Percentiles rank a stretch among this genome's conserved stretches.
These are phyloP conservation scores for Melanotaenia duboulayi DNA, from an alignment of 2,113 vertebrate species.

Conservation along the genomic window DNA sequence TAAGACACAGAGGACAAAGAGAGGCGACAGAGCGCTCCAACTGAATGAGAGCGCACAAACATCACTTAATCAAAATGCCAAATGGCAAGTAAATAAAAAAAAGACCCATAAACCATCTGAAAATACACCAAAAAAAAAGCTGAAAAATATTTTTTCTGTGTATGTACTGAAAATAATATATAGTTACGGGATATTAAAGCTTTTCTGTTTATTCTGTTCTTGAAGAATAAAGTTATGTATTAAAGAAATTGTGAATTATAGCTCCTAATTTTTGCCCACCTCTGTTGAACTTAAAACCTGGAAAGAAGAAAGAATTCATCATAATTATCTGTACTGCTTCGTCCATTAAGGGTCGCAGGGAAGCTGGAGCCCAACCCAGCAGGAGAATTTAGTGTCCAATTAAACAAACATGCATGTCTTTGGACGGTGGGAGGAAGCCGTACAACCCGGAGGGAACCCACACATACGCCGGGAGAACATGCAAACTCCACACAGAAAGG, in stretches of 20 bases:
- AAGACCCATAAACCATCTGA: conserved; percentile 56
- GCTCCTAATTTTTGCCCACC: not conserved
- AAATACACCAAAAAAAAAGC: conserved; percentile 67
- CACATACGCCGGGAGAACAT: too few relatives aligned
- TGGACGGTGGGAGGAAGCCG: too few relatives aligned
- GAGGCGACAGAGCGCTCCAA: conserved; percentile 35
- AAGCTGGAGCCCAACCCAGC: too few relatives aligned
- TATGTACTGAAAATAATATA: conserved; percentile 84
- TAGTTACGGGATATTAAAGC: conserved; percentile 74
- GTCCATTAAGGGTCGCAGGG: too few relatives aligned
- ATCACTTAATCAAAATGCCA: conserved; percentile 47
- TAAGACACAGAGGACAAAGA: conserved; percentile 34
- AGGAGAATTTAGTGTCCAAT: too few relatives aligned
- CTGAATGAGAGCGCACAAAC: conserved; percentile 36
- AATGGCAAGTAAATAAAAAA: conserved; percentile 49
- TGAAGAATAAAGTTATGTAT: conserved; percentile 83
- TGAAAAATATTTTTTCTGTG: conserved; percentile 77
- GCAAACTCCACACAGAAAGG: too few relatives aligned
- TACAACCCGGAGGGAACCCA: too few relatives aligned
- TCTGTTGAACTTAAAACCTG: not conserved
- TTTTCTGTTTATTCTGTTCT: conserved; percentile 83
- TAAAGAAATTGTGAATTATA: conserved; percentile 52
- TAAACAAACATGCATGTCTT: too few relatives aligned
- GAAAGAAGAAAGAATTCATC: too few relatives aligned
- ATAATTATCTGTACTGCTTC: too few relatives aligned